These are phyloP conservation scores for Therioaphis trifolii DNA, from an alignment of 2,888 invertebrate species.

Conservation along the genomic window DNA sequence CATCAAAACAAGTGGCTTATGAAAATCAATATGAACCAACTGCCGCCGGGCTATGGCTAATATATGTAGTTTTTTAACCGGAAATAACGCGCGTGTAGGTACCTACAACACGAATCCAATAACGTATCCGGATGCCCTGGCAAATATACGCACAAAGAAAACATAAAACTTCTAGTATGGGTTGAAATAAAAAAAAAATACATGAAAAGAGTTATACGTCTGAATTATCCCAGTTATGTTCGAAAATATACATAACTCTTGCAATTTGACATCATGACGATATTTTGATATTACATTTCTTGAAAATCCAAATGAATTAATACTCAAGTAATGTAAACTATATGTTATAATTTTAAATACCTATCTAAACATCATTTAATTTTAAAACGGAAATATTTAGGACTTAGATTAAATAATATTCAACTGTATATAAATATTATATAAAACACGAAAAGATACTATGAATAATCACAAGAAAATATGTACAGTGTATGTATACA, in stretches of 20 bases:
- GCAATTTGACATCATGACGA: background rate
- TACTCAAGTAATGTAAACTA: too few species aligned
- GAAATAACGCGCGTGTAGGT: conserved; percentile 27
- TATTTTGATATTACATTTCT: too few species aligned
- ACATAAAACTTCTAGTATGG: background rate
- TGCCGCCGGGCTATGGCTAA: background rate
- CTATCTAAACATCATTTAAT: too few species aligned
- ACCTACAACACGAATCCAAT: background rate
- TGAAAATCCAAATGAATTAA: too few species aligned
- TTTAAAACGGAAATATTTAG: too few species aligned
- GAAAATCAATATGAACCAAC: conserved; percentile 15
- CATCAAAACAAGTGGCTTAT: background rate
- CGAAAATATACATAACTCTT: background rate
- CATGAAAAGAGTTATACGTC: background rate
- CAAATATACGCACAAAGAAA: background rate
- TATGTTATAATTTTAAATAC: too few species aligned
- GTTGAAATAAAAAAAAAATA: conserved; percentile 27
- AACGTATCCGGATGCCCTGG: background rate
- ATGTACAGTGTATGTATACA: too few species aligned
- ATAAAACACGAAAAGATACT: too few species aligned
- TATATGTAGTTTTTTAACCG: conserved; percentile 4
- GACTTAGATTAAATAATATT: too few species aligned
- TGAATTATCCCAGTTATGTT: background rate
- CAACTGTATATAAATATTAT: too few species aligned
- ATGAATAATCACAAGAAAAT: too few species aligned